These are phyloP conservation scores for Dromas ardeola DNA, from an alignment of 2,113 vertebrate species.

Conservation along the genomic window DNA sequence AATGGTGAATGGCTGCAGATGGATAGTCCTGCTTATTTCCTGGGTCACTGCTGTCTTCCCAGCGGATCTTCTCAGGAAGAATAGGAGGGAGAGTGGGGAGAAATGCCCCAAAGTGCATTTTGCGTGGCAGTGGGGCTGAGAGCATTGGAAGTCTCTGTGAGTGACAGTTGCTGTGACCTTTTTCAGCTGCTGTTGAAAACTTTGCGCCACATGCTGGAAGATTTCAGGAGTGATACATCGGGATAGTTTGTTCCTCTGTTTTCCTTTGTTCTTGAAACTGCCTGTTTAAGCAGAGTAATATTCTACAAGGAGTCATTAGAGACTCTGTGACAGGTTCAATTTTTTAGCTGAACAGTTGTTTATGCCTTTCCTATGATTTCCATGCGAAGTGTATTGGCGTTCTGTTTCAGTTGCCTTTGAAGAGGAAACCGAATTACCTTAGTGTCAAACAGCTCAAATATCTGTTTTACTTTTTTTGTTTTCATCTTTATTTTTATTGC, in stretches of 20 bases:
- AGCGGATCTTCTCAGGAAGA: not conserved
- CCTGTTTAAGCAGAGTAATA: not conserved
- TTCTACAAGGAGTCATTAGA: not conserved
- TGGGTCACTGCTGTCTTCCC: not conserved
- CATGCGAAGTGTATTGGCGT: not conserved
- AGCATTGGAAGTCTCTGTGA: not conserved
- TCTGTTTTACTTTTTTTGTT: constrained; percentile 7
- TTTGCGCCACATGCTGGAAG: not conserved
- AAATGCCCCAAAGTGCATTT: not conserved
- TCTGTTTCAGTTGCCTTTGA: not conserved
- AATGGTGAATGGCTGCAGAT: not conserved
- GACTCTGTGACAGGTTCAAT: not conserved
- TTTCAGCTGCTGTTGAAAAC: not conserved
- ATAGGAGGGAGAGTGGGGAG: not conserved
- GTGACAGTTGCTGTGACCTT: not conserved
- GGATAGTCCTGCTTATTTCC: not conserved
- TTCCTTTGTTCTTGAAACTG: not conserved
- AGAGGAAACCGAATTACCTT: constrained; percentile 26
- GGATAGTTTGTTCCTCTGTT: not conserved
- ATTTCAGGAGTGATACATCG: not conserved
- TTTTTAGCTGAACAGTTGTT: constrained; percentile 21
- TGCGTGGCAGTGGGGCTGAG: not conserved
- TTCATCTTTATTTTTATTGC: constrained; percentile 53
- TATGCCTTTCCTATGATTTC: not conserved
- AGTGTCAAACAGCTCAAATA: constrained; percentile 12